A percentile compares a stretch with the other conserved stretches of the same genome.
phyloP scores from a whole-genome alignment of 2,888 invertebrate genomes.

The Zonitis immaculata region DNA sequence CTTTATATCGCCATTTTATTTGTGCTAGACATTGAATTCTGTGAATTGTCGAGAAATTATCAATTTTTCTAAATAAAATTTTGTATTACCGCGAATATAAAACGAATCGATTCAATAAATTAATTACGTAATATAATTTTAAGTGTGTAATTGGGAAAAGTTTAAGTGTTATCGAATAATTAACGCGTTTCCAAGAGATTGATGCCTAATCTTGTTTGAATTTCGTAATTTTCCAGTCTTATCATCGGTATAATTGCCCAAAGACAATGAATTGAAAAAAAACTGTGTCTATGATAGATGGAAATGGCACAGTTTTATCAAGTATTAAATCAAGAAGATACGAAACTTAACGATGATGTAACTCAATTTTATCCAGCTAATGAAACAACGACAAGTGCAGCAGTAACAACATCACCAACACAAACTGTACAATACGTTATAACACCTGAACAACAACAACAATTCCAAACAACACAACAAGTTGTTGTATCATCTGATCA shows the following conservation, averaged over 20 bases:
- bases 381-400: constrained; percentile 26
- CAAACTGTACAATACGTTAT: constrained; percentile 43
- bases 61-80: neutral
- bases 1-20: constrained; percentile 15
- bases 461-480: constrained; percentile 37
- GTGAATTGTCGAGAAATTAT: neutral
- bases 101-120: no score
- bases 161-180: no score
- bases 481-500: constrained; percentile 41
- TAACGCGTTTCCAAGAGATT: no score
- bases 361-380: constrained; percentile 60
- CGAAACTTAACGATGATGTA: constrained; percentile 56
- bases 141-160: neutral
- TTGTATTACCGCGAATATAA: no score
- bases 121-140: no score
- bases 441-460: constrained; percentile 36
- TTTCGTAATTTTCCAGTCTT: neutral
- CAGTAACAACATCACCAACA: constrained; percentile 7
- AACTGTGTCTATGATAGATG: neutral
- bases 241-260: neutral
- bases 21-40: neutral
- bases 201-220: neutral
- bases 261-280: neutral
- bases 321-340: constrained; percentile 56
- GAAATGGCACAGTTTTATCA: constrained; percentile 67